Evolutionary conservation across 2,888 invertebrate species (phyloP), one percentile per base, ranked within the genome.

Genomic region (Tromatobia lineatoria): DNA sequence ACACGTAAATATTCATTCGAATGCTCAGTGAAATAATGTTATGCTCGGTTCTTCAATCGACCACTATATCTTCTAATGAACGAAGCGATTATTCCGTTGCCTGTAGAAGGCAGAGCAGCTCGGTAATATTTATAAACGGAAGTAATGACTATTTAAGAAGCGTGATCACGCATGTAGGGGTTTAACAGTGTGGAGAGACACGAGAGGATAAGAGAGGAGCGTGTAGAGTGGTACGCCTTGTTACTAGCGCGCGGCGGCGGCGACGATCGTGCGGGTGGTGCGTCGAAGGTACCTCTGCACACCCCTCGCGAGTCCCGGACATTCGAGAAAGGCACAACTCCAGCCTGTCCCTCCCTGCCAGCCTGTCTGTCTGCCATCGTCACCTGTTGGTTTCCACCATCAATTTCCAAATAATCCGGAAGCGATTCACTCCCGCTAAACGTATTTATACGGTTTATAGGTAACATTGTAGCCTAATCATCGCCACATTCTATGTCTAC

Each of bases 191-290:
- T 64, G 20, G 34, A 70, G 74, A 76, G 69, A 75, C 66, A 61
- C 61, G 80, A 69, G 73, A 73, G 73, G 73, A 70, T 64, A 73
- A 74, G 78, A 77, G 81, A 85, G 71, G 25, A 73, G 52, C 64
- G 88, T 85, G 88, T 89, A 88, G 90, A 90, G 88, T 91, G 91
- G 91, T 92, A 92, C 91, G 91, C 87, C 89, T 89, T 91, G 91
- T 91, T 91, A 91, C 91, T 89, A 87, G 79, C 81, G 75, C 78
- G 73, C 45, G 29, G 20, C 38, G 29, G 20, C 38, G 47, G 69
- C 69, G 80, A 52, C 59, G 80, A 54, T 45, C 47, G 42, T 74
- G 74, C 74, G 74, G 64, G 64, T 50, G 64, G 50, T 75, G 75
- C 75, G 59, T 79, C 61, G 18, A 64, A 69, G 79, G 54, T 54